Evolutionary conservation across 2,888 invertebrate species (phyloP), one percentile per base, ranked within the genome.

Genomic region (Bugula neritina): DNA sequence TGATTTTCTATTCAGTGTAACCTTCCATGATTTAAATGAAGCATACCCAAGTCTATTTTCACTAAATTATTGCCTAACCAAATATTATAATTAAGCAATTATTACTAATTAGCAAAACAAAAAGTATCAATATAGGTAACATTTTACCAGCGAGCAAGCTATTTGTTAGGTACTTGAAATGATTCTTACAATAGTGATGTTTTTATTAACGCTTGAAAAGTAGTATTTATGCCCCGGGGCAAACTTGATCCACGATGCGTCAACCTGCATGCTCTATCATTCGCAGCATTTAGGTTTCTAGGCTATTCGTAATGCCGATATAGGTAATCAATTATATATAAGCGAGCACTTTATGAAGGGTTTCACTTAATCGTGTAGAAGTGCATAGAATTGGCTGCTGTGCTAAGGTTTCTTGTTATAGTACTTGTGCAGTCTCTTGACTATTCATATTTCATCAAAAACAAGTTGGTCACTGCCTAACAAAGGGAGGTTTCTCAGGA

Each of bases 21-120:
- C 25, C 63, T 63, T 25, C 27, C 27, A 63, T 13, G 34, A 29
- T 63, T 63, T 63, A 25, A 34, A 27, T 63, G 63, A 63, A 31
- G 63, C 63, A 63, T 63, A 63, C 10, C 21, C 31, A 34, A 63
- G 29, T 27, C 27, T 27, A 25, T 34, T 63, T 63, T 25, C 5
- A 63, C 34, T 3, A 27, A 5, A 27, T 31, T 63, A 63, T 63
- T 63, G 63, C 21, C 63, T 63, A 34, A 63, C 63, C 63, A 63
- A 63, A 63, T 63, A 63, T 63, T 63, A 63, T 63, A 10, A 63
- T 63, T 63, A 63, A 31, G 63, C 63, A 63, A 63, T 27, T 25
- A 63, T 21, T 17, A 31, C 21, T 63, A 63, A 63, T 63, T 63
- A 43, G 43, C 43, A 5, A 17, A 43, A 43, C 43, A 43, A 43